Percentiles rank a stretch among this genome's conserved stretches.
phyloP scores from a whole-genome alignment of 1,140 invertebrate genomes.

The Caligus rogercresseyi region DNA sequence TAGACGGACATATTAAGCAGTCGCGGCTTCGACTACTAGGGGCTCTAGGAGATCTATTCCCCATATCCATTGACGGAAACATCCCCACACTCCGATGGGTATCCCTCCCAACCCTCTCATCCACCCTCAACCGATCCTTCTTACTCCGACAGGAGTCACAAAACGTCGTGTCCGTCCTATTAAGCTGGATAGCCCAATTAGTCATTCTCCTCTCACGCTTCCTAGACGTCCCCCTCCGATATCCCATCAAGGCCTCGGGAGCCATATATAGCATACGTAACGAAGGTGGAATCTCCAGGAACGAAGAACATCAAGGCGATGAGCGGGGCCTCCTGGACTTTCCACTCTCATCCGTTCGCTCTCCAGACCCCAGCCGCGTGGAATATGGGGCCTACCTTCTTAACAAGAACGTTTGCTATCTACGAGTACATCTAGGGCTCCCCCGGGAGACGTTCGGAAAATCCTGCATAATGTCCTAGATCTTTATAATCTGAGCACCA shows the following conservation, averaged over 20 bases:
- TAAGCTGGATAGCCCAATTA: neutral
- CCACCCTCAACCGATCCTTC: neutral
- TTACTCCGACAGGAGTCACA: neutral
- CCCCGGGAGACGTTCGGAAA: neutral
- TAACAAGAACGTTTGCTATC: neutral
- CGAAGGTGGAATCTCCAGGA: neutral
- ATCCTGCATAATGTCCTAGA: neutral
- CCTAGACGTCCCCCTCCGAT: neutral
- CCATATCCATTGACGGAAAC: neutral
- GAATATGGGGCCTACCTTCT: neutral
- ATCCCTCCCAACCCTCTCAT: neutral
- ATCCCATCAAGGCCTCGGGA: neutral
- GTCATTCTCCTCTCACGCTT: neutral
- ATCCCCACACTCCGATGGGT: neutral
- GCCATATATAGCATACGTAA: neutral
- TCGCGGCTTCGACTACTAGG: neutral
- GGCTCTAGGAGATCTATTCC: neutral
- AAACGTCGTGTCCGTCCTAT: neutral
- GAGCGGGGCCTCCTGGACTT: neutral
- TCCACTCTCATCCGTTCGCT: neutral
- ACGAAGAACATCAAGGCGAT: too few species aligned
- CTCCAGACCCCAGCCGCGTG: neutral
- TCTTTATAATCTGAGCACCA: neutral
- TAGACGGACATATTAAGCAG: neutral
- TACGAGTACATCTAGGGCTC: neutral